Evolutionary conservation across 2,797 vertebrate genomes (phyloP).

Genomic region (Harpagifer antarcticus): DNA sequence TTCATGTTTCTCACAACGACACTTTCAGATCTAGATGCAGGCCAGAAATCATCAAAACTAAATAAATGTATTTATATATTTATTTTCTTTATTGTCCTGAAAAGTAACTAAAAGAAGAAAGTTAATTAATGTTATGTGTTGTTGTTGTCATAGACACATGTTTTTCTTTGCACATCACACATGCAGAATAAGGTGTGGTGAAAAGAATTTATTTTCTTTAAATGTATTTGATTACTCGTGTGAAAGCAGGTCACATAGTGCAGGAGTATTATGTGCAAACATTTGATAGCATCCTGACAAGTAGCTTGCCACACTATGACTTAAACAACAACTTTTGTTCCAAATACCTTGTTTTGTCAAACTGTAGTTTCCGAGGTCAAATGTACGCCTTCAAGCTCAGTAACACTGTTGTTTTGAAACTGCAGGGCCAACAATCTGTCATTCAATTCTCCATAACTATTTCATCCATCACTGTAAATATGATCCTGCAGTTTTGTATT

Average conservation of each 20-base stretch:
- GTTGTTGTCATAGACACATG: neutral
- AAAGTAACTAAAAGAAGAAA: neutral
- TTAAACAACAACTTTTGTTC: neutral
- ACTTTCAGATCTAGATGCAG: neutral
- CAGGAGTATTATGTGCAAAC: neutral
- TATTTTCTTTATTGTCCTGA: neutral
- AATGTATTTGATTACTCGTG: neutral
- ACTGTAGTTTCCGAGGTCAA: constrained; percentile 10
- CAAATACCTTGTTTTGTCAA: neutral
- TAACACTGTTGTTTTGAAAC: neutral
- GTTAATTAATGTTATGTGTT: neutral
- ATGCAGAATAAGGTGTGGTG: neutral
- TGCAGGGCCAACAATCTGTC: neutral
- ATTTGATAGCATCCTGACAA: constrained; percentile 22
- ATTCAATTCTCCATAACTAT: neutral
- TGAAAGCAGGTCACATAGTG: constrained; percentile 16
- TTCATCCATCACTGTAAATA: constrained; percentile 4
- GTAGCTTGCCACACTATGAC: neutral
- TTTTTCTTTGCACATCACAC: neutral
- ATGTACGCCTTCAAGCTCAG: constrained; percentile 3
- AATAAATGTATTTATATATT: neutral
- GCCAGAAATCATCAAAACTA: neutral
- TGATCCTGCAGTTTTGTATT: constrained; percentile 9
- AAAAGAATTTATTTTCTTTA: constrained; percentile 16
- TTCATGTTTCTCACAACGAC: constrained; percentile 43